Percentiles rank a stretch among this genome's conserved stretches.
These are phyloP conservation scores for Megalonaias nervosa DNA, from an alignment of 1,140 invertebrate genomes.

Conservation along the genomic window DNA sequence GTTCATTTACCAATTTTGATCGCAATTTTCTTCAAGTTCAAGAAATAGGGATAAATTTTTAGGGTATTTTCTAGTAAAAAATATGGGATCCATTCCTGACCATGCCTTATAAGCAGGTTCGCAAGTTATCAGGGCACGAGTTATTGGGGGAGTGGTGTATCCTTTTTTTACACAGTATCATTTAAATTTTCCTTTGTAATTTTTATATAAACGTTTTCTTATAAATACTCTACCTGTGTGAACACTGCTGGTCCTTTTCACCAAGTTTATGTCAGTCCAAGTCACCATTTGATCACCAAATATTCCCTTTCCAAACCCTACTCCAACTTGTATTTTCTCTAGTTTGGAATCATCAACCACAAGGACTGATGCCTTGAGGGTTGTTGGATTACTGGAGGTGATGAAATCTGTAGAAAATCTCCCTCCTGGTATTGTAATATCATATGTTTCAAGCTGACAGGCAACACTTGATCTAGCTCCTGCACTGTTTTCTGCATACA, in stretches of 20 bases:
- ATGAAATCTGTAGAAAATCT: conserved; percentile 39
- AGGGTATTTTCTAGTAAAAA: too few species aligned
- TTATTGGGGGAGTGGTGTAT: too few species aligned
- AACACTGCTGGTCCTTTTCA: not conserved
- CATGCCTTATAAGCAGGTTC: too few species aligned
- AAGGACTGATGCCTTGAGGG: conserved; percentile 33
- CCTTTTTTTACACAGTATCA: too few species aligned
- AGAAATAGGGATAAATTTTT: too few species aligned
- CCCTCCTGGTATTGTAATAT: conserved; percentile 42
- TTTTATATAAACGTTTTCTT: too few species aligned
- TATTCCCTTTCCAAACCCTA: conserved; percentile 38
- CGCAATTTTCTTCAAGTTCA: too few species aligned
- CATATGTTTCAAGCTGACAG: conserved; percentile 49
- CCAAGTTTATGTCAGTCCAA: conserved; percentile 13
- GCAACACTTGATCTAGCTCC: conserved; percentile 24
- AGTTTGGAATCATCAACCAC: conserved; percentile 48
- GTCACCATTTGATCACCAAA: conserved; percentile 33
- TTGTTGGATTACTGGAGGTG: conserved; percentile 39
- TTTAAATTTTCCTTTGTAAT: too few species aligned
- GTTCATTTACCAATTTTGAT: too few species aligned
- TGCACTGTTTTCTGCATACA: conserved; percentile 41
- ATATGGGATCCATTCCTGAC: too few species aligned
- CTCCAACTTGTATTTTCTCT: conserved; percentile 16
- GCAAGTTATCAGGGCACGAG: too few species aligned
- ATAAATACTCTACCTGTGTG: not conserved